Conservation (phyloP, 2,888 invertebrate species). For the Orthosia cruda region DNA sequence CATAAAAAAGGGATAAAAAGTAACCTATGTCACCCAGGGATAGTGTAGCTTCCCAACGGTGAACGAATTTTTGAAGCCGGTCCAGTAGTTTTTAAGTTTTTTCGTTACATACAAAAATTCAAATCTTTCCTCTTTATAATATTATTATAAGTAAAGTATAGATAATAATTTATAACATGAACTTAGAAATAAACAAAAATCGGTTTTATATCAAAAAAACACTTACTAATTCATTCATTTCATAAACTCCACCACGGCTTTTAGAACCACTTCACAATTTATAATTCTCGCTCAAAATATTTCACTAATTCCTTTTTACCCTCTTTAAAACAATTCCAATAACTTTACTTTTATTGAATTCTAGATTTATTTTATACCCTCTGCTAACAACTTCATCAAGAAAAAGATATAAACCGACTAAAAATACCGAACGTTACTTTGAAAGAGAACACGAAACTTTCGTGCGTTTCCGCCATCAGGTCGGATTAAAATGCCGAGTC, state of each 20-base stretch:
- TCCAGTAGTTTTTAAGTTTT: too few species aligned
- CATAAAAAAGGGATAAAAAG: too few species aligned
- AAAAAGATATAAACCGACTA: background rate
- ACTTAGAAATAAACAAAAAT: background rate
- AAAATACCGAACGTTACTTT: background rate
- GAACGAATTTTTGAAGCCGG: too few species aligned
- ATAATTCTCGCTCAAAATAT: background rate
- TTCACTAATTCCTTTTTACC: background rate
- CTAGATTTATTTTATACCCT: conserved; percentile 20
- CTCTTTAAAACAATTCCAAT: background rate
- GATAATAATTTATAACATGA: background rate
- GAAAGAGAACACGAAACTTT: background rate
- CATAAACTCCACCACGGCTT: background rate
- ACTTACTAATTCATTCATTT: conserved; percentile 53
- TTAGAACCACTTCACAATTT: conserved; percentile 1
- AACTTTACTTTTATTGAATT: background rate
- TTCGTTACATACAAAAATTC: too few species aligned
- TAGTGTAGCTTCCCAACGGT: too few species aligned
- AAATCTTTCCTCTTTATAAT: too few species aligned
- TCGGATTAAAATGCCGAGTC: conserved; percentile 45
- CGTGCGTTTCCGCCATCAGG: conserved; percentile 33
- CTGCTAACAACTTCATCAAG: conserved; percentile 23
- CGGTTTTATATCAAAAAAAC: background rate
- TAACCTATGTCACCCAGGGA: too few species aligned
- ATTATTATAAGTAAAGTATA: too few species aligned